Conservation (phyloP, 2,888 invertebrate genomes). For the Hirtodrosophila alboralis region DNA sequence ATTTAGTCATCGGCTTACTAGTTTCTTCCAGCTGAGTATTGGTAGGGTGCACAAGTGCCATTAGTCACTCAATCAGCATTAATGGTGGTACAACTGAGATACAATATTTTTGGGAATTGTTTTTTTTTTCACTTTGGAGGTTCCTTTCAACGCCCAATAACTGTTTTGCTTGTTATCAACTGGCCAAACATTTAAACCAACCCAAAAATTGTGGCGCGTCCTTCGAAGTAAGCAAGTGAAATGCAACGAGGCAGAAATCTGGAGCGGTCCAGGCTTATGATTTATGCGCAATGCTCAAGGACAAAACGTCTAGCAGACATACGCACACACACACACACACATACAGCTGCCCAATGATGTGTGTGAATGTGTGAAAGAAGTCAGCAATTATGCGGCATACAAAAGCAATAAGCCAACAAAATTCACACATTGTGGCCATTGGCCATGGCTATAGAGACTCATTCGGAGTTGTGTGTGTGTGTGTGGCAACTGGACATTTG, state of each 20-base stretch:
- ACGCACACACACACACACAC: constrained; percentile 10
- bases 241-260: constrained; percentile 74
- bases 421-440: constrained; percentile 75
- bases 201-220: constrained; percentile 1
- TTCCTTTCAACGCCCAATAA: neutral
- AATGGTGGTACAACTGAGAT: neutral
- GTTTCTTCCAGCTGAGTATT: too few species aligned
- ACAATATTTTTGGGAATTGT: neutral
- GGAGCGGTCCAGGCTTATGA: constrained; percentile 54
- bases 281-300: constrained; percentile 71
- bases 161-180: constrained; percentile 59
- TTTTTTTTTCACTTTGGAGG: neutral
- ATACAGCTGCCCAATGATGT: constrained; percentile 55
- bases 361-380: constrained; percentile 74
- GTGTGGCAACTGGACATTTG: constrained; percentile 68
- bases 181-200: constrained; percentile 45
- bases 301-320: constrained; percentile 53
- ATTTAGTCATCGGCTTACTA: too few species aligned
- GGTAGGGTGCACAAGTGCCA: too few species aligned
- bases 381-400: constrained; percentile 79
- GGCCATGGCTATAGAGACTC: constrained; percentile 25
- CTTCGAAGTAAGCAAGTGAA: constrained; percentile 35
- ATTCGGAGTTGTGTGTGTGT: constrained; percentile 20
- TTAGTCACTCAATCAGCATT: constrained; percentile 1
- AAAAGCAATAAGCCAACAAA: constrained; percentile 79